A percentile compares a stretch with the other conserved stretches of the same genome.
phyloP scores from a whole-genome alignment of 1,140 invertebrate species.

The Drosophila rufa region DNA sequence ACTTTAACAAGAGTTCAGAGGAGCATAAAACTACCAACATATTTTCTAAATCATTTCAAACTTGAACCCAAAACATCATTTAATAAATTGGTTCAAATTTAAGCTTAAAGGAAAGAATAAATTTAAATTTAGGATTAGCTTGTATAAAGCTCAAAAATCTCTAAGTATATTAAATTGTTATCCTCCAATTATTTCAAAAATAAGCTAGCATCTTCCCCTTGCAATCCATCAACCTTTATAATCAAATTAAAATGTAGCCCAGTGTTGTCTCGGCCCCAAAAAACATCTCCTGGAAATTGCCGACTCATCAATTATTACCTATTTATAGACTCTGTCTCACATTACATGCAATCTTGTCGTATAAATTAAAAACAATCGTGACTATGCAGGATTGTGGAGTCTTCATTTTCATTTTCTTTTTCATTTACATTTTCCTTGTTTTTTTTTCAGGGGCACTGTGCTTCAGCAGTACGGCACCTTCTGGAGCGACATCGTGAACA shows the following conservation, averaged over 20 bases:
- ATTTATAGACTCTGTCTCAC: constrained; percentile 41
- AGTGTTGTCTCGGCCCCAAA: constrained; percentile 24
- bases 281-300: constrained; percentile 27
- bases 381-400: constrained; percentile 12
- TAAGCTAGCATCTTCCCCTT: not conserved
- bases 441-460: constrained; percentile 88
- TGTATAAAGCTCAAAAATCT: not conserved
- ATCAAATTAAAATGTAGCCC: constrained; percentile 19
- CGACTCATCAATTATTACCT: constrained; percentile 53
- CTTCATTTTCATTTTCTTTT: constrained; percentile 55
- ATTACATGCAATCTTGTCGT: constrained; percentile 38
- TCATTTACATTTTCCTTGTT: constrained; percentile 30
- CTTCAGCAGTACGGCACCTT: constrained; percentile 90
- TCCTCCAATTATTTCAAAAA: not conserved
- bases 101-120: not conserved
- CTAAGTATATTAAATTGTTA: not conserved
- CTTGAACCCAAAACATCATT: not conserved
- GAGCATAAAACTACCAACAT: no score
- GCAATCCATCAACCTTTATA: not conserved
- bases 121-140: no score
- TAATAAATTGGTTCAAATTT: no score
- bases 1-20: no score
- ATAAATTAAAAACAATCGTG: constrained; percentile 37
- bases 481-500: constrained; percentile 88
- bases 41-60: no score